Conservation (phyloP, 2,113 vertebrate species). For the Ceratotherium simum region DNA sequence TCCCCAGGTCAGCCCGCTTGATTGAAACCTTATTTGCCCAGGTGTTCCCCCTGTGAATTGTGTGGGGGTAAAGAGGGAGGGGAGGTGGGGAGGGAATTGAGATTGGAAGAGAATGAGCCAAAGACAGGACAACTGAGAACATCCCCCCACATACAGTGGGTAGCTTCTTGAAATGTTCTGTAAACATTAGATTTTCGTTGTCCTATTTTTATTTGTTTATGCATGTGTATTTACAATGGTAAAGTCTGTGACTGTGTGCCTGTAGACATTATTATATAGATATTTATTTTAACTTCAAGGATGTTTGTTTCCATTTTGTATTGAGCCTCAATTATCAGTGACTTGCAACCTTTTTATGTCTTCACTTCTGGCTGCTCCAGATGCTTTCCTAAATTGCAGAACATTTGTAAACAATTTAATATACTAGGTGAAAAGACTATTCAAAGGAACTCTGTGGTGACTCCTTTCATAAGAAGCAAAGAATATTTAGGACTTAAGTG, state of each 20-base stretch:
- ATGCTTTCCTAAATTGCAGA: background rate
- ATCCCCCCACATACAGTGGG: background rate
- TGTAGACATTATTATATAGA: background rate
- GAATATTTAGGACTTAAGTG: background rate
- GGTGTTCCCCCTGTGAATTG: background rate
- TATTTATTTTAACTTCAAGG: background rate
- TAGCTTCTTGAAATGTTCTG: background rate
- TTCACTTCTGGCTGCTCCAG: background rate
- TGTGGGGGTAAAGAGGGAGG: background rate
- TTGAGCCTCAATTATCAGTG: background rate
- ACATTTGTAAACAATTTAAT: slow-evolving; percentile 1
- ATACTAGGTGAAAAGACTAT: background rate
- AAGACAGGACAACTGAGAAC: background rate
- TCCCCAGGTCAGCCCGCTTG: background rate
- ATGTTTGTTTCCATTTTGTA: slow-evolving; percentile 32
- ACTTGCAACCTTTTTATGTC: background rate
- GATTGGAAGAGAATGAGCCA: background rate
- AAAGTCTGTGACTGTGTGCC: background rate
- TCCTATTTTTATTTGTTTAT: background rate
- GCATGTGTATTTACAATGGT: background rate
- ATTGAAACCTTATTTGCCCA: background rate
- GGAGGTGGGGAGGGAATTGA: background rate
- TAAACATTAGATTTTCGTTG: background rate
- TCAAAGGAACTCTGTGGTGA: background rate
- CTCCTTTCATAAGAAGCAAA: background rate